These are phyloP conservation scores for Ctena decussata DNA, from an alignment of 2,888 invertebrate species.

Conservation along the genomic window DNA sequence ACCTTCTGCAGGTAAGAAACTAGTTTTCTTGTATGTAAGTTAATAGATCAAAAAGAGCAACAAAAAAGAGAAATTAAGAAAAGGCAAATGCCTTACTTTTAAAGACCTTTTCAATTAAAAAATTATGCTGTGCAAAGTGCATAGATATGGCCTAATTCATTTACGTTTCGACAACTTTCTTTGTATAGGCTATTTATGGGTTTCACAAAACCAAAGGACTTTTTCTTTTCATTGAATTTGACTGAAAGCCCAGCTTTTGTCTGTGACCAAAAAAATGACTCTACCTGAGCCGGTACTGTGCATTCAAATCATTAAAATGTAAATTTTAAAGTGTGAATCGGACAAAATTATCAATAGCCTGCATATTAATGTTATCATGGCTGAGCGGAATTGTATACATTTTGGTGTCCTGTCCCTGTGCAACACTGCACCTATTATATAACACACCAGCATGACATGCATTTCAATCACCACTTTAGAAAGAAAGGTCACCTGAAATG, in stretches of 20 bases:
- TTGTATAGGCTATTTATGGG: too few species aligned
- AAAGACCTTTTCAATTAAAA: too few species aligned
- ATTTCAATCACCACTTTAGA: constrained; percentile 16
- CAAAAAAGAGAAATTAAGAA: too few species aligned
- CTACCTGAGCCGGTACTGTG: not conserved
- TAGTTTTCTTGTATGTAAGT: too few species aligned
- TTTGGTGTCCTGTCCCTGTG: constrained; percentile 7
- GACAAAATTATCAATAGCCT: constrained; percentile 14
- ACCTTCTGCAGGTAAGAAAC: too few species aligned
- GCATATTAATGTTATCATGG: constrained; percentile 9
- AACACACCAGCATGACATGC: constrained; percentile 31
- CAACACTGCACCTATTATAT: constrained; percentile 33
- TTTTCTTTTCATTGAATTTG: too few species aligned
- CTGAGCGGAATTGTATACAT: constrained; percentile 3
- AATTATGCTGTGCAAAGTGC: too few species aligned
- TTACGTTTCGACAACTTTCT: too few species aligned
- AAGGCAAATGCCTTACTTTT: too few species aligned
- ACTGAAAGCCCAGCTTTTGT: not conserved
- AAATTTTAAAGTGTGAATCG: constrained; percentile 9
- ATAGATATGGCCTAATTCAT: too few species aligned
- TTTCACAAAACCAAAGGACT: too few species aligned
- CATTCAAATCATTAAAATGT: constrained; percentile 12
- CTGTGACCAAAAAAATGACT: not conserved
- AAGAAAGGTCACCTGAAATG: constrained; percentile 6
- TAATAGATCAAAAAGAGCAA: too few species aligned